Evolutionary conservation across 1,140 invertebrate genomes (phyloP).

Genomic region (Drosophila mauritiana): DNA sequence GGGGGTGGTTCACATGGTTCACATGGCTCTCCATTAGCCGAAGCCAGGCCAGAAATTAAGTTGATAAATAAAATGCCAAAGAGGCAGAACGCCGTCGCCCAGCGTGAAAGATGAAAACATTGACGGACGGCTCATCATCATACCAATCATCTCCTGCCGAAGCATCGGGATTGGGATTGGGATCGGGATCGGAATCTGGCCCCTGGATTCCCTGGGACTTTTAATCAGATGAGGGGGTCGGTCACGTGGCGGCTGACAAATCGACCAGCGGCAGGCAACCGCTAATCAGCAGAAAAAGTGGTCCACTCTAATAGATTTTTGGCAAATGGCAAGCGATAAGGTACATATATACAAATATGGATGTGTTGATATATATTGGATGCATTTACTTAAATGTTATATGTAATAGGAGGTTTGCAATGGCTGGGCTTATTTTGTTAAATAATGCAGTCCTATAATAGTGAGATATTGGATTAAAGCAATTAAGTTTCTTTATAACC

Average conservation of each 20-base stretch:
- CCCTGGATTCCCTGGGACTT: slow-evolving; percentile 5
- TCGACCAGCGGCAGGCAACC: slow-evolving; percentile 44
- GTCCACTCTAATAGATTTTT: slow-evolving; percentile 6
- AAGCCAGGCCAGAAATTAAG: slow-evolving; percentile 72
- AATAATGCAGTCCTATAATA: no score
- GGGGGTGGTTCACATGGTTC: slow-evolving; percentile 9
- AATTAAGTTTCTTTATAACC: no score
- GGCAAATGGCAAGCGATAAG: neutral
- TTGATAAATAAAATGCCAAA: slow-evolving; percentile 75
- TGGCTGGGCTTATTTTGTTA: no score
- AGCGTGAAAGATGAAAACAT: slow-evolving; percentile 74
- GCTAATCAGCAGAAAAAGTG: slow-evolving; percentile 14
- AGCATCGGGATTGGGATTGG: neutral
- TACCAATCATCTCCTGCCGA: neutral
- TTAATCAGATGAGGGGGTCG: slow-evolving; percentile 21
- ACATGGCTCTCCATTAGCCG: slow-evolving; percentile 58
- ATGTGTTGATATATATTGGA: neutral
- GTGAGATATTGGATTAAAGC: no score
- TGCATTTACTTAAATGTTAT: no score
- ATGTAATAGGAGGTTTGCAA: no score
- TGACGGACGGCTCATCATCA: slow-evolving; percentile 10
- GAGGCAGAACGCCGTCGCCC: slow-evolving; percentile 40
- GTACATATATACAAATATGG: neutral
- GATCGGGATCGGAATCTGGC: neutral
- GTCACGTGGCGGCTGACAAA: slow-evolving; percentile 67